phyloP scores from a whole-genome alignment of 2,113 vertebrate genomes.

The Choloepus hoffmanni region DNA sequence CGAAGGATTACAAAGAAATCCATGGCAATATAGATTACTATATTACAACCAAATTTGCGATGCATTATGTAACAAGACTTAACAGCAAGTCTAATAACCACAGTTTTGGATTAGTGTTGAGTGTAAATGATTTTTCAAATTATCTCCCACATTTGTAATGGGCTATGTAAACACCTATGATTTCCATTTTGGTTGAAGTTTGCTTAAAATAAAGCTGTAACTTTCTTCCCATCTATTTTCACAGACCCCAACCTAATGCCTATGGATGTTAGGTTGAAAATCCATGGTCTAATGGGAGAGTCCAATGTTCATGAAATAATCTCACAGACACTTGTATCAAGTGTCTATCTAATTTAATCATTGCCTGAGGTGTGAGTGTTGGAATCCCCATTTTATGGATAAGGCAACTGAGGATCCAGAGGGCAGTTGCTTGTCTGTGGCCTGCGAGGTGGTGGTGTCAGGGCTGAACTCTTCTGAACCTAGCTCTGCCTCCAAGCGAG shows the following conservation, averaged over 20 bases:
- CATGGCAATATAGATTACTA: background rate
- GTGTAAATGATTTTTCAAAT: slow-evolving; percentile 31
- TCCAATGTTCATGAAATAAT: background rate
- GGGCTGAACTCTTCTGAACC: background rate
- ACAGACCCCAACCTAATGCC: background rate
- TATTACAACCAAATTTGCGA: background rate
- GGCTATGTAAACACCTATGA: background rate
- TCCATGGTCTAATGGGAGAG: background rate
- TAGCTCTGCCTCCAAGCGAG: background rate
- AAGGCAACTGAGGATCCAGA: background rate
- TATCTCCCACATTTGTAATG: background rate
- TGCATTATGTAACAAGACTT: background rate
- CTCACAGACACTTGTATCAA: background rate
- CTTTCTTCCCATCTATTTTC: background rate
- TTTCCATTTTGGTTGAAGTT: slow-evolving; percentile 1
- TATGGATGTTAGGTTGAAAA: background rate
- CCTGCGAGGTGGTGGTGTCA: background rate
- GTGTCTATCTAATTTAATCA: background rate
- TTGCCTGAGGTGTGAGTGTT: background rate
- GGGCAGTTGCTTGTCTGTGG: background rate
- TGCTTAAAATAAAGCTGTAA: background rate
- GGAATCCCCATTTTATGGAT: background rate
- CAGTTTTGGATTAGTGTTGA: slow-evolving; percentile 14
- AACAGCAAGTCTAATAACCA: background rate
- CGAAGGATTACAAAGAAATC: background rate